Evolutionary conservation across 2,888 invertebrate genomes (phyloP), one percentile per base, ranked within the genome.

Genomic region (Sinohyriopsis cumingii): DNA sequence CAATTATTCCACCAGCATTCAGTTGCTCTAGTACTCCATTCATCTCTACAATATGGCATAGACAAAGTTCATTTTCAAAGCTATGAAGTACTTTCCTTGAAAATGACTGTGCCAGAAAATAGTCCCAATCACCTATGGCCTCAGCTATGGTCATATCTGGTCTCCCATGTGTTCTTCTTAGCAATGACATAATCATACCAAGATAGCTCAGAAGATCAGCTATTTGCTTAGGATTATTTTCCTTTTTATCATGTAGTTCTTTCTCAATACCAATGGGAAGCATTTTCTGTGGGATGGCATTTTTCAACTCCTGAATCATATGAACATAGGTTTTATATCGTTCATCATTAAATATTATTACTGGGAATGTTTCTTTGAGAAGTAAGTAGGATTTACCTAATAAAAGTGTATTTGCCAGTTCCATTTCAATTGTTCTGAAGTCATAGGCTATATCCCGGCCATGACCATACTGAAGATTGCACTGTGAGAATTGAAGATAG

Each of bases 291-390:
- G 72, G 69, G 6, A 77, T 67, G 9, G 59, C 59, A 12, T 19
- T 28, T 19, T 33, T 33, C 1, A 81, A 45, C 7, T 77, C 75
- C 22, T 61, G 59, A 5, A 77, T 54, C 55, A 81, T 56, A 6
- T 61, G 61, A 18, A 71, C 71, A 64, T 72, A 79, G 33, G 73
- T 77, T 45, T 71, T 74, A 61, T 77, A 79, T 19, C 78, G 63
- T 63, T 81, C 79, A 71, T 81, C 81, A 22, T 66, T 69, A 63
- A 79, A 81, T 3, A 75, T 59, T 9, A 79, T 77, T 18, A 54
- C 54, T 33, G 77, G 77, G 28, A 81, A 67, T 9, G 54, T 20
- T 22, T 60, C 45, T 24, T 71, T 56, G 5, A 72, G 55, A 45
- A 45, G 28, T 7, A 81, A 68, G 57, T 71, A 68, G 9, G 61